phyloP scores from a whole-genome alignment of 2,113 vertebrate genomes.

The Physeter macrocephalus region DNA sequence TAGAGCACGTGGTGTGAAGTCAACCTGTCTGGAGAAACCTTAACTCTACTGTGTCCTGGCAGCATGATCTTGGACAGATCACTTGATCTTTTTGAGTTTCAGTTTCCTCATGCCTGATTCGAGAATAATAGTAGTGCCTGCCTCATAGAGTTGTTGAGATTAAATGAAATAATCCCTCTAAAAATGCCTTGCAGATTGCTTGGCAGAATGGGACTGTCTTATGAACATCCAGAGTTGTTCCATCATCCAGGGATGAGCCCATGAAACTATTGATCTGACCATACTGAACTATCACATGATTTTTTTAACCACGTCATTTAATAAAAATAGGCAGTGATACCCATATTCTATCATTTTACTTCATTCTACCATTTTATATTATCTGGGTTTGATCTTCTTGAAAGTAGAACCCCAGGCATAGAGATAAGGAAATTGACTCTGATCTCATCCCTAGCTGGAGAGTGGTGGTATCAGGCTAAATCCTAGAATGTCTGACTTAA shows the following conservation, averaged over 20 bases:
- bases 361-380: not conserved
- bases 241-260: not conserved
- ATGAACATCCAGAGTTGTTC: accelerated
- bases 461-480: not conserved
- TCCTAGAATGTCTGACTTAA: not conserved
- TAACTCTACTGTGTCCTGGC: not conserved
- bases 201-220: not conserved
- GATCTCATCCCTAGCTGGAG: not conserved
- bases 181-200: not conserved
- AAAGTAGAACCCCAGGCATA: not conserved
- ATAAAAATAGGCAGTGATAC: not conserved
- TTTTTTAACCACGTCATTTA: not conserved
- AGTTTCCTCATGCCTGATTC: not conserved
- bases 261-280: not conserved
- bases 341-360: not conserved
- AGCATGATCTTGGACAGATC: not conserved
- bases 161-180: not conserved
- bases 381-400: not conserved
- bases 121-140: not conserved
- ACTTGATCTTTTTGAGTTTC: not conserved
- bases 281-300: not conserved
- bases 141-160: not conserved
- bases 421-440: not conserved
- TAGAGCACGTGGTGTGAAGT: accelerated
- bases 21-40: not conserved